Conservation (phyloP, 37 sponge, comb jelly and placozoan species). For the Corticium candelabrum region DNA sequence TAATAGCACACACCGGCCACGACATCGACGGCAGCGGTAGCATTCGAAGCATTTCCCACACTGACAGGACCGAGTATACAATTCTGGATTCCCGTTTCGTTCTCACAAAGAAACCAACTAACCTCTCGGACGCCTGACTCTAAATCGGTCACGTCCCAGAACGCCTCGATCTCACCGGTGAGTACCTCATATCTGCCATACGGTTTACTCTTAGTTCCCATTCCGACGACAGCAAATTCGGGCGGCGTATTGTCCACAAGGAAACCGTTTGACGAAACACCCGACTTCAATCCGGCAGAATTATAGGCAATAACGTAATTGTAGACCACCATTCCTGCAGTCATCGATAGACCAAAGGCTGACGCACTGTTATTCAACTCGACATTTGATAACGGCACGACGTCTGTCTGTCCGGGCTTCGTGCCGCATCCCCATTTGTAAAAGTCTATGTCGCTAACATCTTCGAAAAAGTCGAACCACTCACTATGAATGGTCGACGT, state of each 20-base stretch:
- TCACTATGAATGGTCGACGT: background rate
- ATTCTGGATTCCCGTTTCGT: background rate
- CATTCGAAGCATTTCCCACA: background rate
- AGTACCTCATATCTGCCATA: background rate
- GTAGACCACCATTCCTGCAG: background rate
- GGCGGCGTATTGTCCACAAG: constrained; percentile 2
- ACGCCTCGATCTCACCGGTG: background rate
- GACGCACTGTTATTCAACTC: background rate
- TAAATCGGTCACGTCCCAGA: background rate
- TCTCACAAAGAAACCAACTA: background rate
- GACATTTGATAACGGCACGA: background rate
- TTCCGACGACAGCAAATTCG: background rate
- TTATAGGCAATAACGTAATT: background rate
- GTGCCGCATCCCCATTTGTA: background rate
- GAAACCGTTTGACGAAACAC: constrained; percentile 2
- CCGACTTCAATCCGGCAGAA: background rate
- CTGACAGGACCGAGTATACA: background rate
- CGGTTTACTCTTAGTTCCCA: background rate
- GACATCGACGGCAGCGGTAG: background rate
- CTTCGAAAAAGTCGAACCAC: constrained; percentile 6
- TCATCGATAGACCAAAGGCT: background rate
- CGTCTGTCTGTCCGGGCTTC: background rate
- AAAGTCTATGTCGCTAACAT: background rate
- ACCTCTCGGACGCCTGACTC: background rate
- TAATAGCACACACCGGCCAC: background rate